Evolutionary conservation across 2,888 invertebrate species (phyloP), one percentile per base, ranked within the genome.

Genomic region (Eudemis profundana): DNA sequence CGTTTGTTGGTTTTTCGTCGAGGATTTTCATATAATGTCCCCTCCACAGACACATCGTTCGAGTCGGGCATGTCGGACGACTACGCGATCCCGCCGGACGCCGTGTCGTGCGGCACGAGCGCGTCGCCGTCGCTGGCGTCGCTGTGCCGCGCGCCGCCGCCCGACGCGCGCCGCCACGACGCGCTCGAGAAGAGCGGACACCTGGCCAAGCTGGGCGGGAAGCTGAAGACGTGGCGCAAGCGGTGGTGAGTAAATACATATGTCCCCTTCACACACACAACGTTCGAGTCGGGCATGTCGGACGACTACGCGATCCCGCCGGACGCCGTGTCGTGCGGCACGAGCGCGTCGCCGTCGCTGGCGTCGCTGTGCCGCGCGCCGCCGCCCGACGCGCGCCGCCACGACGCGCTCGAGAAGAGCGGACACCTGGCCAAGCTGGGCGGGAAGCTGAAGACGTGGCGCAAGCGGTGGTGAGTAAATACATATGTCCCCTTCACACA

Each of bases 231-330:
- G 0, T 98, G 99, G 98, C 94, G 98, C 75, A 97, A 98, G 80
- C 93, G 98, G 77, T 99, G 98, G 97, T 91, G n/a, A 73, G 79
- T 17, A 8, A 4, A 7, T 21, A 4, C 23, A 23, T n/a, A n/a
- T n/a, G n/a, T n/a, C n/a, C n/a, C n/a, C n/a, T n/a, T n/a, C n/a
- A n/a, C 93, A 97, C 96, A 97, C 89, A 96, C 96, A 72, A 97
- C 97, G 68, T 96, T 97, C 91, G 98, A 98, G 88, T 97, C 97
- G 64, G 97, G 98, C 76, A 95, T 97, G 93, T 98, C 98, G 36
- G 98, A 98, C 84, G 98, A 98, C 93, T 98, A 98, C 88, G 98
- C 98, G 66, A 96, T 98, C 78, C 98, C 98, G 8, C 98, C 98
- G 8, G 98, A 98, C 87, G 98, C 98, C 0, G 93, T 97, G 15